A percentile compares a stretch with the other conserved stretches of the same genome.
Conservation (phyloP, 2,113 vertebrate species). For the Meleagris gallopavo region DNA sequence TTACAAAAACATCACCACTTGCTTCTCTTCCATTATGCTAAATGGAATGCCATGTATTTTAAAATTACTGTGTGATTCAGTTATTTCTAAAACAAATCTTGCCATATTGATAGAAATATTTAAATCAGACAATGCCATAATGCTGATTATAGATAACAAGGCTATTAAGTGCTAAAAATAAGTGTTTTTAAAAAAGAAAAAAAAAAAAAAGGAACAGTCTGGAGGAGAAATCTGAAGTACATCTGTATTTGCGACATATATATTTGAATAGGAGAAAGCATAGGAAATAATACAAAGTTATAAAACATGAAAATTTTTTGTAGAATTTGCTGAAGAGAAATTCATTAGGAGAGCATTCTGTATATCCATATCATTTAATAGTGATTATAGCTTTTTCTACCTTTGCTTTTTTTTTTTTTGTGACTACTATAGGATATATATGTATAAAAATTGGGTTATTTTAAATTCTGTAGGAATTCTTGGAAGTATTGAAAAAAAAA, state of each 20-base stretch:
- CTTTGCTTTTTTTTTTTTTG: background rate
- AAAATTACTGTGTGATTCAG: background rate
- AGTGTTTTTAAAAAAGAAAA: background rate
- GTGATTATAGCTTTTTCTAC: background rate
- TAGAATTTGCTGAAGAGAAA: background rate
- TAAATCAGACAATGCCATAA: background rate
- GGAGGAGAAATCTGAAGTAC: background rate
- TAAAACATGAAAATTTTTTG: background rate
- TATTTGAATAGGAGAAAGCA: background rate
- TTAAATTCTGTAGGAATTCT: background rate
- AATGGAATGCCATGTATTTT: conserved; percentile 10
- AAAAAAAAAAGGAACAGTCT: background rate
- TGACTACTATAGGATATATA: background rate
- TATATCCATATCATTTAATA: background rate
- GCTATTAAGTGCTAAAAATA: background rate
- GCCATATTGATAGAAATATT: background rate
- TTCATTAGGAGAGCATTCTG: background rate
- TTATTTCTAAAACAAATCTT: background rate
- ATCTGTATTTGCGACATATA: background rate
- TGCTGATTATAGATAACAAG: background rate
- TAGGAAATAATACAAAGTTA: background rate
- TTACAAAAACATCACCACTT: conserved; percentile 6
- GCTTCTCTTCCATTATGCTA: conserved; percentile 7
- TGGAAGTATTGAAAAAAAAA: background rate
- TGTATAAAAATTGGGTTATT: background rate